Evolutionary conservation across 2,797 vertebrate genomes (phyloP).

Genomic region (Rhinogobio ventralis): DNA sequence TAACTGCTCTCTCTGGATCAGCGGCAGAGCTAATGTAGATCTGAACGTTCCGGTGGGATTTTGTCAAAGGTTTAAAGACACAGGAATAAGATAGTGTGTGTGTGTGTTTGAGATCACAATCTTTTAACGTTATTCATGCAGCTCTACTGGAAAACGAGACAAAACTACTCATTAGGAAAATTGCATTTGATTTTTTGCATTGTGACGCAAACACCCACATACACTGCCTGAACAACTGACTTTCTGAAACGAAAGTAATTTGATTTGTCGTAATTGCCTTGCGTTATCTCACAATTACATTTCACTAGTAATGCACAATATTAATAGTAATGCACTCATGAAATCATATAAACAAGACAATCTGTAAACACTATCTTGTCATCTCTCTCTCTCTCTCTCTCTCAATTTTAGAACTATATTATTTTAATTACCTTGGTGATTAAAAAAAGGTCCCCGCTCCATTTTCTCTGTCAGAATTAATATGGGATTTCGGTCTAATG

Average conservation of each 20-base stretch:
- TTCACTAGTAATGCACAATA: neutral
- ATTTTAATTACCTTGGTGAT: conserved; percentile 18
- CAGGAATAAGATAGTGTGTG: neutral
- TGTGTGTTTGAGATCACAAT: neutral
- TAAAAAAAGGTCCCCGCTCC: neutral
- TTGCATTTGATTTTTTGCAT: neutral
- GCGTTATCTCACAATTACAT: neutral
- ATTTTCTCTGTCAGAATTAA: conserved; percentile 27
- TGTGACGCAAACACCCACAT: neutral
- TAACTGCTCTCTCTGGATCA: neutral
- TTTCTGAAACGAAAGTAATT: neutral
- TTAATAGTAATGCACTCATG: conserved; percentile 12
- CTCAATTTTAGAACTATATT: conserved; percentile 11
- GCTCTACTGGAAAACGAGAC: neutral
- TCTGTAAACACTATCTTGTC: conserved; percentile 19
- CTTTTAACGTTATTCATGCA: neutral
- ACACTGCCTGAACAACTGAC: neutral
- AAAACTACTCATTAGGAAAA: neutral
- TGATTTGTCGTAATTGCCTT: neutral
- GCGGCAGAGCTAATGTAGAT: neutral
- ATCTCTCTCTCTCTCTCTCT: neutral
- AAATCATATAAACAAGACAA: conserved; percentile 23
- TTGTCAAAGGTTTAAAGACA: neutral
- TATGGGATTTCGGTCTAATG: conserved; percentile 4
- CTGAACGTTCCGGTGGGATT: neutral